Evolutionary conservation across 2,797 vertebrate genomes (phyloP).

Genomic region (Amblyraja radiata): DNA sequence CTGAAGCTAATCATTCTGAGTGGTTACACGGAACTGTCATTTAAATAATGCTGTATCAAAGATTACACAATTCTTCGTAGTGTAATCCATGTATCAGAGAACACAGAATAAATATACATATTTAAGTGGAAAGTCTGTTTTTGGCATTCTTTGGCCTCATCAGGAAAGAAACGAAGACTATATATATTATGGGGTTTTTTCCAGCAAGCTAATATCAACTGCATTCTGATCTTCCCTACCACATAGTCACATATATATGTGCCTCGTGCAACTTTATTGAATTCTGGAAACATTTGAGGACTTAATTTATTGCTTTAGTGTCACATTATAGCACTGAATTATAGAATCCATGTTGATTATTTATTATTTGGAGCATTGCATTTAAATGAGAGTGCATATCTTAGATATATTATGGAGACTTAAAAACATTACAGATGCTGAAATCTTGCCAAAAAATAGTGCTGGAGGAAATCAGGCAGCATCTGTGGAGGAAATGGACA

Average conservation of each 20-base stretch:
- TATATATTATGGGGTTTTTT: not conserved
- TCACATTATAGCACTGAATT: not conserved
- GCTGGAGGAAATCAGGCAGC: too few relatives aligned
- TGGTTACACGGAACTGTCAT: not conserved
- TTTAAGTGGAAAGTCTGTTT: not conserved
- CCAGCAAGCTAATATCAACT: not conserved
- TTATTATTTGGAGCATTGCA: not conserved
- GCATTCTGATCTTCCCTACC: not conserved
- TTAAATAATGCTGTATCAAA: not conserved
- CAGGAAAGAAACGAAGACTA: not conserved
- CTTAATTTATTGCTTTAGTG: not conserved
- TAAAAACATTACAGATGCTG: too few relatives aligned
- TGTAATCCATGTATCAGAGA: not conserved
- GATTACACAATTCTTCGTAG: not conserved
- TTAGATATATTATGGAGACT: not conserved
- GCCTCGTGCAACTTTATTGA: not conserved
- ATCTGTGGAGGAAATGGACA: too few relatives aligned
- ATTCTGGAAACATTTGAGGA: not conserved
- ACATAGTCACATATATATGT: too few relatives aligned
- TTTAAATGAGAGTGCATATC: not conserved
- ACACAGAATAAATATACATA: not conserved
- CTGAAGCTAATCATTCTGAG: not conserved
- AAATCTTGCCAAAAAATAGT: too few relatives aligned
- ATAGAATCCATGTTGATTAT: not conserved
- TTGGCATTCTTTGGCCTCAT: not conserved